Percentiles rank a stretch among this genome's conserved stretches.
Conservation (phyloP, 1,140 invertebrate genomes). For the Oreohelix idahoensis region DNA sequence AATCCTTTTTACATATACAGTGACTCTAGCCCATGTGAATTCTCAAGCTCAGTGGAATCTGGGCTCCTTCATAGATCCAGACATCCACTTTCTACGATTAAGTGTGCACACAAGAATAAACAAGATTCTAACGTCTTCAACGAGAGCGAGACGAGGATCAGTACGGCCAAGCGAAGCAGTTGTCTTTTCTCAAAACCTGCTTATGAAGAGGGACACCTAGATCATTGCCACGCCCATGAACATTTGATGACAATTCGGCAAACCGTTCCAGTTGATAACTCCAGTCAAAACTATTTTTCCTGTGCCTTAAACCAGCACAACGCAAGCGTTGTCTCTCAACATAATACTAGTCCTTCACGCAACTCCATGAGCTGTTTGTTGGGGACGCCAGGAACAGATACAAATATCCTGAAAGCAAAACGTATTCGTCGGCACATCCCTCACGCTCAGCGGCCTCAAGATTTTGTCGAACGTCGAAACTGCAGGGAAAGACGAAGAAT, state of each 20-base stretch:
- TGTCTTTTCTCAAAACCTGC: too few relatives aligned
- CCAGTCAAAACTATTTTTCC: too few relatives aligned
- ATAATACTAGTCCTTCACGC: too few relatives aligned
- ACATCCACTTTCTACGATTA: not conserved
- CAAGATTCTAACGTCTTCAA: not conserved
- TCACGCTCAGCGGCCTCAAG: slow-evolving; percentile 21
- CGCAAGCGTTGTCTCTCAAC: too few relatives aligned
- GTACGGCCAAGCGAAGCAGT: too few relatives aligned
- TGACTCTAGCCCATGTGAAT: not conserved
- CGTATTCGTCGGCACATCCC: slow-evolving; percentile 41
- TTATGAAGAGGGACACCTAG: too few relatives aligned
- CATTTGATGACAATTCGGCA: too few relatives aligned
- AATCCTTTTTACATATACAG: not conserved
- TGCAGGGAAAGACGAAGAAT: slow-evolving; percentile 37
- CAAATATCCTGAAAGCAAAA: not conserved
- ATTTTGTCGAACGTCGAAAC: slow-evolving; percentile 43
- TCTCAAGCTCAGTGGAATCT: not conserved
- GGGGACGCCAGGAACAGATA: not conserved
- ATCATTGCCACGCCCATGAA: too few relatives aligned
- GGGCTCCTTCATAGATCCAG: not conserved
- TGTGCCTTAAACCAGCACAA: too few relatives aligned
- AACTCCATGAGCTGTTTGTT: too few relatives aligned
- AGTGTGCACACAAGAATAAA: not conserved
- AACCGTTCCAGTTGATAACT: too few relatives aligned
- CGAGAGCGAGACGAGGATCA: not conserved